Base-by-base conservation (phyloP, 2,797 vertebrate species). In the Betta splendens region DNA sequence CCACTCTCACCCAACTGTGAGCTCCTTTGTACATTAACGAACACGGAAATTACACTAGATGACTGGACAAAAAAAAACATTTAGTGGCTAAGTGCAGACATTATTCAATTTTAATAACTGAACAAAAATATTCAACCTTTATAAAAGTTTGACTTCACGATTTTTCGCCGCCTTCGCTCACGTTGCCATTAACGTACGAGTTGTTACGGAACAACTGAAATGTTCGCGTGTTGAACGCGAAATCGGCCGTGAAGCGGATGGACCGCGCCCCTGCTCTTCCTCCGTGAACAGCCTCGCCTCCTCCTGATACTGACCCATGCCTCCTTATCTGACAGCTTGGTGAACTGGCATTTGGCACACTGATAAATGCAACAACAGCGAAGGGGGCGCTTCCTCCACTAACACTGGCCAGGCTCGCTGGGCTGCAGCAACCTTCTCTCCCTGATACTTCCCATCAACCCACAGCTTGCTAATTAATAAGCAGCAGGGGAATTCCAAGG, bases 391-490 rank as follows among this genome's bases (percentile, higher is more conserved):
- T 55, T 69, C 66, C 47, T 71, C 72, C 56, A 59, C 63, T 74
- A 54, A 65, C 61, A 54, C 25, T 57, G 40, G 25, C 35, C 22
- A 51, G 37, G 59, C 63, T 63, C 23, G 43, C 64, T 67, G 61
- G 56, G 58, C 81, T 78, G 72, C 58, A 42, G 42, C 70, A 68
- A 79, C 61, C 74, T 70, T 51, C 64, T 32, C 62, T 40, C 43
- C 44, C 53, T 79, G 56, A 63, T 83, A 69, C 68, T 80, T 67
- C 74, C 79, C 58, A 53, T 62, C 72, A 76, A 63, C 65, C 38
- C 64, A 67, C 69, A 45, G 56, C 37, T 44, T 59, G 59, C 50
- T 78, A 73, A 80, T 85, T 80, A 78, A 82, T 77, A 78, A 72
- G 71, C 65, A 81, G 59, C 76, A 65, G 63, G 83, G 75, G 74